Percentiles rank a stretch among this genome's conserved stretches.
phyloP scores from a whole-genome alignment of 2,113 vertebrate species.

The Zootoca vivipara region DNA sequence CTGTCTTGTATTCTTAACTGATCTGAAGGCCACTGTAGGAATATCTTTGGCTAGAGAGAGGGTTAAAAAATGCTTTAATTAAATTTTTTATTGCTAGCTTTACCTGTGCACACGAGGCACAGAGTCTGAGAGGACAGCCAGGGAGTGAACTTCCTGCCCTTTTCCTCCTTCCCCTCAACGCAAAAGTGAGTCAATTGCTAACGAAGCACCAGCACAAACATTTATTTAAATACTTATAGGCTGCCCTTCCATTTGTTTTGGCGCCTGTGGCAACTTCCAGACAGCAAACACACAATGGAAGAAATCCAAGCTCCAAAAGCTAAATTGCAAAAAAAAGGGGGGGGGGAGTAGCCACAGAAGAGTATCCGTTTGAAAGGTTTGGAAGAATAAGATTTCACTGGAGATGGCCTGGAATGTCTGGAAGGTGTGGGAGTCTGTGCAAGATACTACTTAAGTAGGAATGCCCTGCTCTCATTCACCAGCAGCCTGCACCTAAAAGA shows the following conservation, averaged over 20 bases:
- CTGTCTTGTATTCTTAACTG: not conserved
- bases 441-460: not conserved
- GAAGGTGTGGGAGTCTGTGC: not conserved
- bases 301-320: not conserved
- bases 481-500: too few relatives aligned
- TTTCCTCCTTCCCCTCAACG: too few relatives aligned
- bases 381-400: not conserved
- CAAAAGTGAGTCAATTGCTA: not conserved
- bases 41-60: not conserved
- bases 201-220: not conserved
- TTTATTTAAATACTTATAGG: not conserved
- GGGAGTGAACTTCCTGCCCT: too few relatives aligned
- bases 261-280: not conserved
- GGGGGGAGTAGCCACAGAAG: not conserved
- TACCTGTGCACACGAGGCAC: not conserved
- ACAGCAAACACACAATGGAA: not conserved
- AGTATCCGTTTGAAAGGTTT: not conserved
- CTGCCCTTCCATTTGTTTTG: not conserved
- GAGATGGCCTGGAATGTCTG: not conserved
- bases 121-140: not conserved
- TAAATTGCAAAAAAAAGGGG: not conserved
- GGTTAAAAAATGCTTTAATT: not conserved
- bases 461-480: too few relatives aligned
- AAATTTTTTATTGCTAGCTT: not conserved
- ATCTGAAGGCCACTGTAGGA: not conserved